A percentile compares a stretch with the other conserved stretches of the same genome.
These are phyloP conservation scores for Anneissia japonica DNA, from an alignment of 35 echinoderm and acorn worm species.

Conservation along the genomic window DNA sequence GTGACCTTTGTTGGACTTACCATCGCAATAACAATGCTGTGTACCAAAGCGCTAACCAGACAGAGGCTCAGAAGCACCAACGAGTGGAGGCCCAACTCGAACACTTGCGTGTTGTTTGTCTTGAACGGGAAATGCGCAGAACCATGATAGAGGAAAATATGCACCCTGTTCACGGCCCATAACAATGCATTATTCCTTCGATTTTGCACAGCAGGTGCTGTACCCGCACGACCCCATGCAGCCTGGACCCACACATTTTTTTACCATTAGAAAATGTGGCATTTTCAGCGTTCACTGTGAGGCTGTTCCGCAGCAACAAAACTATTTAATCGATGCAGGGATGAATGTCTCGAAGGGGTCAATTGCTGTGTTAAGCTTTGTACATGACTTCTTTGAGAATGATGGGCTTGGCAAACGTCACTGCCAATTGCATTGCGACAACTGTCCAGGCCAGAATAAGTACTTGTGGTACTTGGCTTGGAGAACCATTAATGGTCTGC, in stretches of 20 bases:
- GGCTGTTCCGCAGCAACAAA: conserved; percentile 9
- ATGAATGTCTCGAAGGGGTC: conserved; percentile 26
- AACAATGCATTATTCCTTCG: conserved; percentile 4
- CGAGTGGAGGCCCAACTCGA: not conserved
- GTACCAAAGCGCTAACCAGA: not conserved
- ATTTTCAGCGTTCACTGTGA: conserved; percentile 45
- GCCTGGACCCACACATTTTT: conserved; percentile 50
- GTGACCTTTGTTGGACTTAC: not conserved
- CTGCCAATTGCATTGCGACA: conserved; percentile 37
- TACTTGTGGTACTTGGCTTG: conserved; percentile 30
- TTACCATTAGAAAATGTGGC: conserved; percentile 12
- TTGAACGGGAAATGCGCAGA: not conserved
- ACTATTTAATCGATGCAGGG: conserved; percentile 50
- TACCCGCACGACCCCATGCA: conserved; percentile 46
- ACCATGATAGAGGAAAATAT: not conserved
- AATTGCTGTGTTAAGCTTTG: conserved; percentile 26
- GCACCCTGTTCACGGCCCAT: no score
- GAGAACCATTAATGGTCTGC: conserved; percentile 1
- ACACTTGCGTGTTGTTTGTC: not conserved
- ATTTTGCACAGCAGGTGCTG: conserved; percentile 52
- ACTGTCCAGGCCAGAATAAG: conserved; percentile 19
- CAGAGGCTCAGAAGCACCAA: not conserved
- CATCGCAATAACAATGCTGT: not conserved
- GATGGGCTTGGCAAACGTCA: conserved; percentile 20
- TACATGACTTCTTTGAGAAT: conserved; percentile 45